A percentile compares a stretch with the other conserved stretches of the same genome.
Conservation (phyloP, 2,113 vertebrate genomes). For the Datnioides undecimradiatus region DNA sequence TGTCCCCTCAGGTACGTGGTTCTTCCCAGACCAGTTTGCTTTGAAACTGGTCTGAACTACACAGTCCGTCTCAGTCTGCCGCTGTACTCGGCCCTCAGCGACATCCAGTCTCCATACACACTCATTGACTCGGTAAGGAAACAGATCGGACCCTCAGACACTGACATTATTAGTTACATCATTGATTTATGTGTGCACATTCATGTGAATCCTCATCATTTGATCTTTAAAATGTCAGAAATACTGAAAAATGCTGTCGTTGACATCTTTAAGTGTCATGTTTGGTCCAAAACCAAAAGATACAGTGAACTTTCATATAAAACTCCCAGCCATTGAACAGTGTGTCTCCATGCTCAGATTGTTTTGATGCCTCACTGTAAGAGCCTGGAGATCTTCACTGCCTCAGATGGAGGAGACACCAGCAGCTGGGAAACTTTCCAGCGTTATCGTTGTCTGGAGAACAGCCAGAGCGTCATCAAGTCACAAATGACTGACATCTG, state of each 20-base stretch:
- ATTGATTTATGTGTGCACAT: no score
- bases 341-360: conserved; percentile 84
- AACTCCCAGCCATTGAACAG: no score
- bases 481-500: conserved; percentile 95
- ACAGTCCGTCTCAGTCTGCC: conserved; percentile 91
- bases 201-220: no score
- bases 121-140: conserved; percentile 94
- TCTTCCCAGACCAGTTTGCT: conserved; percentile 91
- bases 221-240: no score
- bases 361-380: conserved; percentile 97
- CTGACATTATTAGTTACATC: no score
- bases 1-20: conserved; percentile 86
- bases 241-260: no score
- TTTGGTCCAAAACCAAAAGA: no score
- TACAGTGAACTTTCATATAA: no score
- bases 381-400: conserved; percentile 93
- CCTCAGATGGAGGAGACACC: conserved; percentile 87
- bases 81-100: conserved; percentile 87
- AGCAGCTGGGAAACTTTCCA: conserved; percentile 94
- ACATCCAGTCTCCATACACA: conserved; percentile 91
- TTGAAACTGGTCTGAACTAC: conserved; percentile 94
- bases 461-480: conserved; percentile 93
- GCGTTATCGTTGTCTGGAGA: conserved; percentile 95
- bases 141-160: no score
- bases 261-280: no score